Evolutionary conservation across 2,113 vertebrate species (phyloP), one percentile per base, ranked within the genome.

Genomic region (Herpetotheres cachinnans): DNA sequence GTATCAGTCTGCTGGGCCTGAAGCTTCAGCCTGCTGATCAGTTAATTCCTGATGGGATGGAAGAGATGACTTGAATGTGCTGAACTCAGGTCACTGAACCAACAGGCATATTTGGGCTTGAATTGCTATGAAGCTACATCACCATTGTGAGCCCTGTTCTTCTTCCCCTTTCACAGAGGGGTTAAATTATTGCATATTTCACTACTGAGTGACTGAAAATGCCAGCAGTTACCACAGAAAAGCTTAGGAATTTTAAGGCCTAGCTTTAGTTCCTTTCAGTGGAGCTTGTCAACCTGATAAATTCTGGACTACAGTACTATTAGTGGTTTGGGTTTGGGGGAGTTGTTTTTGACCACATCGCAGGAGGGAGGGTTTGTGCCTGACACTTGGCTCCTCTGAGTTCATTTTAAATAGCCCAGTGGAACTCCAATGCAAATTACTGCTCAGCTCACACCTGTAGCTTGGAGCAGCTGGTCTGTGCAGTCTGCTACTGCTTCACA

Each of bases 121-220:
- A 58, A 56, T 4, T 42, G 25, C 29, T 42, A 1, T 11, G 25
- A 44, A 63, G 56, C 9, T n/a, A 6, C 10, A 32, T 11, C 46
- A 25, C 13, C 3, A 0, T 5, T 22, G 11, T 17, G 59, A 40
- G 47, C 30, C 0, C 0, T 24, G 42, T 19, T 82, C 25, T 19
- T 82, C 25, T 38, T 50, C 42, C 49, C 27, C 46, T 73, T 9
- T 38, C 50, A 36, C 26, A 34, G 6, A 22, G 50, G 50, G 13
- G 22, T 24, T 24, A 2, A 46, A 50, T 44, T 16, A 40, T 29
- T 42, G 4, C 16, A 2, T 32, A 3, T n/a, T 10, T 40, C 46
- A 11, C 50, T 30, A 2, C 0, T 6, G 5, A 34, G 36, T 14
- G 22, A 24, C 47, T 62, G 63, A 32, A 44, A 38, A 58, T 6